phyloP scores from a whole-genome alignment of 2,113 vertebrate genomes.

The Trachemys scripta region DNA sequence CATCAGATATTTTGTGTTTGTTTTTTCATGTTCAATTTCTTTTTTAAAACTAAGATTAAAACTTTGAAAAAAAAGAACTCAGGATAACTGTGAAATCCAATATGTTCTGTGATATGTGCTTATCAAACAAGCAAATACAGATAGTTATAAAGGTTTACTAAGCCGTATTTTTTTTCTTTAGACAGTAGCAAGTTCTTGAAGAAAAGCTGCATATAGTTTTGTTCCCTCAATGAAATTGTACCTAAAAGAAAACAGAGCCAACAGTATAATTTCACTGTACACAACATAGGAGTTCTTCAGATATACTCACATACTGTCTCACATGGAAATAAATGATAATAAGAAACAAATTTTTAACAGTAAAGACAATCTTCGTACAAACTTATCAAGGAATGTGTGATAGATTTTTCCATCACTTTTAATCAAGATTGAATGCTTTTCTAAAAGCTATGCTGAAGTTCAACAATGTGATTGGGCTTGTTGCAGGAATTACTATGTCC shows the following conservation, averaged over 20 bases:
- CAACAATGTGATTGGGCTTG: neutral
- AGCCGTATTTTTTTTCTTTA: fast-evolving
- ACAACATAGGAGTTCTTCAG: neutral
- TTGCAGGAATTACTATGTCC: fast-evolving
- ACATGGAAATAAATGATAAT: neutral
- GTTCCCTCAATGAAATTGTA: conserved; percentile 28
- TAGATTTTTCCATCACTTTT: neutral
- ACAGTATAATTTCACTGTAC: neutral
- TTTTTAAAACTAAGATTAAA: neutral
- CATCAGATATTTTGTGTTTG: neutral
- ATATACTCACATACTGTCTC: neutral
- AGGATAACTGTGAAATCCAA: fast-evolving
- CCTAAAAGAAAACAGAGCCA: neutral
- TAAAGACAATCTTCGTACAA: neutral
- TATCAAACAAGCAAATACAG: no score
- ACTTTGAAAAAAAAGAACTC: neutral
- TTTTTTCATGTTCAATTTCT: neutral
- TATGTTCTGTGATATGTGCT: fast-evolving
- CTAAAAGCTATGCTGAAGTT: neutral
- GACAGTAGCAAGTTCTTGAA: neutral
- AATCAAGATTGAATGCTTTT: neutral
- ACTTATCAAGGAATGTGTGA: neutral
- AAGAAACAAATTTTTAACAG: neutral
- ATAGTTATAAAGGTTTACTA: neutral
- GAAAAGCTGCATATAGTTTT: neutral